Conservation (phyloP, 2,888 invertebrate species). For the Idaea biselata region DNA sequence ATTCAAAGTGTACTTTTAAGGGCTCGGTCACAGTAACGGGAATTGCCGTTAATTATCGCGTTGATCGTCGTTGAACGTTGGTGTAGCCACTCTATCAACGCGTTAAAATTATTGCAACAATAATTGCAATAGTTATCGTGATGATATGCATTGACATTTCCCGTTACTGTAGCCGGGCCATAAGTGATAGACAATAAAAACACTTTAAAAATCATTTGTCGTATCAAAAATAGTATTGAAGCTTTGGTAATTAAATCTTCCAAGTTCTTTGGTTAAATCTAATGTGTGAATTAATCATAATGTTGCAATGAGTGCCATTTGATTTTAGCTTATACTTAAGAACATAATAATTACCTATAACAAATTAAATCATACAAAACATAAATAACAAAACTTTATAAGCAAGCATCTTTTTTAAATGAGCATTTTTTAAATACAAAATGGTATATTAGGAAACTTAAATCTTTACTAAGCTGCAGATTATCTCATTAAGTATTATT, state of each 20-base stretch:
- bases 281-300: slow-evolving; percentile 10
- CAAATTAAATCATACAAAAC: neutral
- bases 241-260: slow-evolving; percentile 47
- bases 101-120: too few species aligned
- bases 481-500: slow-evolving; percentile 5
- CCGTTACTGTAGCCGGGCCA: too few species aligned
- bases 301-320: slow-evolving; percentile 3
- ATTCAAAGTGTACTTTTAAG: slow-evolving; percentile 12
- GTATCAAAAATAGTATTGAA: slow-evolving; percentile 45
- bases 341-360: neutral
- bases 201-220: slow-evolving; percentile 21
- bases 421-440: neutral
- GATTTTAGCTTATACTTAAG: neutral
- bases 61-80: too few species aligned
- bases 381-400: neutral
- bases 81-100: too few species aligned
- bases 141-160: too few species aligned
- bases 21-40: too few species aligned
- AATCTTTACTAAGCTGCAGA: neutral
- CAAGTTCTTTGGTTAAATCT: slow-evolving; percentile 48
- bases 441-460: neutral
- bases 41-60: too few species aligned
- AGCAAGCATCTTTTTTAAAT: neutral
- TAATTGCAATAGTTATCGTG: too few species aligned
- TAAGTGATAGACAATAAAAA: slow-evolving; percentile 14